Percentiles rank a stretch among this genome's conserved stretches.
Conservation (phyloP, 2,888 invertebrate genomes). For the Rhorus exstirpatorius region DNA sequence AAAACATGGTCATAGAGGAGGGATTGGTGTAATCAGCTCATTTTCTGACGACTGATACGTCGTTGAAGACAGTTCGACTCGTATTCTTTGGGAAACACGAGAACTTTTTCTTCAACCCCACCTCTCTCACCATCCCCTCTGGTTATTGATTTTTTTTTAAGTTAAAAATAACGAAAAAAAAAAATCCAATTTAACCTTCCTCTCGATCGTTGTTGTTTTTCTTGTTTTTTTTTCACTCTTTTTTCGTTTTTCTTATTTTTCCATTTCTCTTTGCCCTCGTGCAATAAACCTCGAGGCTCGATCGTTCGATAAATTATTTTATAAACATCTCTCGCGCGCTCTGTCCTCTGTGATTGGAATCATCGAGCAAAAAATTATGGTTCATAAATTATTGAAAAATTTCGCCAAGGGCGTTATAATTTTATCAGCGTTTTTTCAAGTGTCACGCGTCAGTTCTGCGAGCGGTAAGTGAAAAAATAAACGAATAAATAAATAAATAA, state of each 20-base stretch:
- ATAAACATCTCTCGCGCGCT: no score
- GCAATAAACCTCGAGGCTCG: neutral
- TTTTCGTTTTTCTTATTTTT: neutral
- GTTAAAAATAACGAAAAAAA: no score
- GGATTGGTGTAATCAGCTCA: constrained; percentile 78
- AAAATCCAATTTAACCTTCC: no score
- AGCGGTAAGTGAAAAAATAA: constrained; percentile 55
- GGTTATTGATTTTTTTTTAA: neutral
- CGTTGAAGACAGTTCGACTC: constrained; percentile 76
- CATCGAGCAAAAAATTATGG: constrained; percentile 7
- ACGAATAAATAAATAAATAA: neutral
- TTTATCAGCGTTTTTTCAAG: constrained; percentile 35
- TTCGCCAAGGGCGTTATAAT: constrained; percentile 12
- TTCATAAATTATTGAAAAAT: constrained; percentile 1
- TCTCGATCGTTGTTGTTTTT: no score
- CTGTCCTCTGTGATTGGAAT: no score
- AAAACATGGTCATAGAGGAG: constrained; percentile 71
- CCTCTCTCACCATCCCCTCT: constrained; percentile 16
- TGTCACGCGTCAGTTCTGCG: neutral
- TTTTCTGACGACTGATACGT: constrained; percentile 76
- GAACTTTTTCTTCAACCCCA: constrained; percentile 30
- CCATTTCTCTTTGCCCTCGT: neutral
- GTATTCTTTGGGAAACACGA: constrained; percentile 71
- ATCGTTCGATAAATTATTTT: neutral
- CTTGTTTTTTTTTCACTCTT: no score